A percentile compares a stretch with the other conserved stretches of the same genome.
Evolutionary conservation across 2,888 invertebrate genomes (phyloP).

Genomic region (Melikaiella ostensackeni): DNA sequence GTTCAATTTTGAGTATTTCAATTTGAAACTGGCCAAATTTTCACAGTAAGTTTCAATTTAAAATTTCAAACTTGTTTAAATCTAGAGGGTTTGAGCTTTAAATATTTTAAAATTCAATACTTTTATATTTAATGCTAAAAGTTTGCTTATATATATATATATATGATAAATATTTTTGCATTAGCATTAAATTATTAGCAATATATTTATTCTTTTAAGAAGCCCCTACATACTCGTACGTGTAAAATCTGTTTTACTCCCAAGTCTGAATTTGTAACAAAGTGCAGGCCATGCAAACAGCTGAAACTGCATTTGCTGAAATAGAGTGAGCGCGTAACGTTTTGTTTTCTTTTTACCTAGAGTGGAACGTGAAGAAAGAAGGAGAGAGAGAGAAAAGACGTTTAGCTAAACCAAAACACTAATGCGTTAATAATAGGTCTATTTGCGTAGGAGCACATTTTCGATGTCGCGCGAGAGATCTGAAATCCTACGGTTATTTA

Average conservation of each 20-base stretch:
- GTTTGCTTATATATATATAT: no score
- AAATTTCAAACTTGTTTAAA: no score
- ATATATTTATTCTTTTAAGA: neutral
- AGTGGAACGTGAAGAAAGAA: neutral
- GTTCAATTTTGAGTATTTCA: no score
- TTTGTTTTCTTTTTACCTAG: neutral
- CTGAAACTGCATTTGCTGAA: neutral
- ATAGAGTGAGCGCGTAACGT: neutral
- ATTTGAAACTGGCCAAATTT: no score
- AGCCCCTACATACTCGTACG: no score
- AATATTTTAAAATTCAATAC: neutral
- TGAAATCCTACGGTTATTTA: constrained; percentile 9
- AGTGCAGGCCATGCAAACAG: neutral
- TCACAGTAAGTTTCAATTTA: no score
- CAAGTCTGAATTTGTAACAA: neutral
- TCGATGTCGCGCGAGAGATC: constrained; percentile 12
- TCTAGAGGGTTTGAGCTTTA: neutral
- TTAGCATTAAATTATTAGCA: neutral
- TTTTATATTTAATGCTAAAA: neutral
- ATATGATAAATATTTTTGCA: neutral
- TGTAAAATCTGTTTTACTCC: neutral
- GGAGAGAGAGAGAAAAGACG: neutral
- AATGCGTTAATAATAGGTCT: constrained; percentile 6
- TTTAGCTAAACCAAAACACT: neutral
- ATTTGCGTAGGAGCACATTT: constrained; percentile 7